A percentile compares a stretch with the other conserved stretches of the same genome.
phyloP scores from a whole-genome alignment of 2,888 invertebrate species.

The Spatulosminthurus flaviceps region DNA sequence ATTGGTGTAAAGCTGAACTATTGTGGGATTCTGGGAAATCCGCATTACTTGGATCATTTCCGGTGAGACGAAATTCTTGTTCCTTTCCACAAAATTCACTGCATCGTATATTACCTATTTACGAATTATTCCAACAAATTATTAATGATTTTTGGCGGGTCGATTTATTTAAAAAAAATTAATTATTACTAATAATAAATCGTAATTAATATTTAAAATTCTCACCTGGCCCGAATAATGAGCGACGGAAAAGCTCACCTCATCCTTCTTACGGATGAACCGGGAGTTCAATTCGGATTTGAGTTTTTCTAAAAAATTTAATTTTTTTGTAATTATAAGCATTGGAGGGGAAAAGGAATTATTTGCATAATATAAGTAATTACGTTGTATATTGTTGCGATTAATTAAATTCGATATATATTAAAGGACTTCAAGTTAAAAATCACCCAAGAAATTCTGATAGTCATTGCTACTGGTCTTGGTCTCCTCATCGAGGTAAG shows the following conservation, averaged over 20 bases:
- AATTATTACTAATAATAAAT: not conserved
- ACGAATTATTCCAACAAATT: too few relatives aligned
- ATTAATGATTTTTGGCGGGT: not conserved
- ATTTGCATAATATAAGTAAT: not conserved
- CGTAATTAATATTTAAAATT: too few relatives aligned
- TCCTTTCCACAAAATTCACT: slow-evolving; percentile 85
- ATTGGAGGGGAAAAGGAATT: not conserved
- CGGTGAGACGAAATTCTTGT: slow-evolving; percentile 88
- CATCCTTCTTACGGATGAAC: slow-evolving; percentile 53
- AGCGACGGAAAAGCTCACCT: slow-evolving; percentile 80
- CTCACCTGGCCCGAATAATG: slow-evolving; percentile 88
- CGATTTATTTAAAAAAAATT: not conserved
- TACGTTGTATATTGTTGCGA: too few relatives aligned
- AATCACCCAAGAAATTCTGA: slow-evolving; percentile 77
- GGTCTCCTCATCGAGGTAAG: slow-evolving; percentile 87
- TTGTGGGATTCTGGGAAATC: slow-evolving; percentile 75
- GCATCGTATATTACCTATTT: slow-evolving; percentile 77
- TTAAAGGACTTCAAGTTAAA: too few relatives aligned
- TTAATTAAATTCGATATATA: too few relatives aligned
- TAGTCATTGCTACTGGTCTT: slow-evolving; percentile 75
- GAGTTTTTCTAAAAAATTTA: slow-evolving; percentile 48
- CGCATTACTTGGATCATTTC: slow-evolving; percentile 86
- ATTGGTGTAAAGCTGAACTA: slow-evolving; percentile 83
- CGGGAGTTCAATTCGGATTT: slow-evolving; percentile 48
- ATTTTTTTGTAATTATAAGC: slow-evolving; percentile 2